phyloP scores from a whole-genome alignment of 2,888 invertebrate genomes.

The Epistrophella euchroma region DNA sequence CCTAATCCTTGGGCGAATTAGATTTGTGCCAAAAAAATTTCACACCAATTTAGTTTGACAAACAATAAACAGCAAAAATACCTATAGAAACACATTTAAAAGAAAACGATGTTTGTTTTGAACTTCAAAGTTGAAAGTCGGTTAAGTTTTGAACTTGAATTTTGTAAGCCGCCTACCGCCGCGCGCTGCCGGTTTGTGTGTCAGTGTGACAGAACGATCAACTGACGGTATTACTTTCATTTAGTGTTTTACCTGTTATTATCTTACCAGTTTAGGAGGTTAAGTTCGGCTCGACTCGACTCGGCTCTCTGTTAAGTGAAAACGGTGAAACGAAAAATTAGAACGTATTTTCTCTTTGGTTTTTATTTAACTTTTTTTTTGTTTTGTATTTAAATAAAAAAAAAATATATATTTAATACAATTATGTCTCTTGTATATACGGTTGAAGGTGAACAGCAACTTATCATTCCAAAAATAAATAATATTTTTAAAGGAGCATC shows the following conservation, averaged over 20 bases:
- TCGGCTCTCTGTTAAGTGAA: conserved; percentile 29
- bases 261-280: neutral
- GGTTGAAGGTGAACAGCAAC: conserved; percentile 61
- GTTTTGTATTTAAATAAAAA: neutral
- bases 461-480: conserved; percentile 80
- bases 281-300: too few species aligned
- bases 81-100: neutral
- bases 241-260: neutral
- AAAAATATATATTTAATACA: conserved; percentile 35
- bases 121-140: conserved; percentile 37
- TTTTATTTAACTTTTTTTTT: neutral
- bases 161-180: neutral
- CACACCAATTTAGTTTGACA: neutral
- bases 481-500: conserved; percentile 79
- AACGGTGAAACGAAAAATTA: conserved; percentile 27
- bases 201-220: conserved; percentile 26
- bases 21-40: neutral
- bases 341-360: neutral
- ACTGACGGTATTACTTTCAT: conserved; percentile 11
- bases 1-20: neutral
- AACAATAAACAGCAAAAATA: neutral
- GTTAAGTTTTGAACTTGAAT: conserved; percentile 49
- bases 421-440: conserved; percentile 82
- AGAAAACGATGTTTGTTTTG: conserved; percentile 17
- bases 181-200: conserved; percentile 18